A percentile compares a stretch with the other conserved stretches of the same genome.
These are phyloP conservation scores for Aphelenchoides fujianensis DNA, from an alignment of 1,140 invertebrate genomes.

Conservation along the genomic window DNA sequence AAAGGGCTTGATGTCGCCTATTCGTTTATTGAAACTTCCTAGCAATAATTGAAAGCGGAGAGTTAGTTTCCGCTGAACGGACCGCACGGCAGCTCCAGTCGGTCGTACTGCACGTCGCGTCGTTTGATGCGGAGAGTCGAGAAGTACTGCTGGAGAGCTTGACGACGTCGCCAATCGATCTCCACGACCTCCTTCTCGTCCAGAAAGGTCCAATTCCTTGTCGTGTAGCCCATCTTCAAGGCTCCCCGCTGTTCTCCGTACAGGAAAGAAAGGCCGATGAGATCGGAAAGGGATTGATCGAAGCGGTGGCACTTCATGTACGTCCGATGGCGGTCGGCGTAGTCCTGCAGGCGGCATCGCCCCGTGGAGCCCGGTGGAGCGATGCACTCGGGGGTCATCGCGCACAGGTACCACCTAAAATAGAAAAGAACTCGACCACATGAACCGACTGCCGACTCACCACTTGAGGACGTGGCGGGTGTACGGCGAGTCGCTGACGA, in stretches of 20 bases:
- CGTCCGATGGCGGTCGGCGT: background rate
- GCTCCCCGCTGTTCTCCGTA: background rate
- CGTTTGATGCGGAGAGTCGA: too few species aligned
- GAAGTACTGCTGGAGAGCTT: too few species aligned
- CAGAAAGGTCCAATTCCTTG: background rate
- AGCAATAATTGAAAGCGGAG: too few species aligned
- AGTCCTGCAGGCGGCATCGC: background rate
- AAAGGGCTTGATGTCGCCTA: too few species aligned
- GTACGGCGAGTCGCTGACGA: constrained; percentile 2
- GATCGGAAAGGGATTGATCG: background rate
- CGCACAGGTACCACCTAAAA: constrained; percentile 14
- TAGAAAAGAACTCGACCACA: background rate
- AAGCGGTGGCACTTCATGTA: constrained; percentile 10
- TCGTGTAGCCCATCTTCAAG: background rate
- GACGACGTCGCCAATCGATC: background rate
- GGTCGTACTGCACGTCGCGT: too few species aligned
- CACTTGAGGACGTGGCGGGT: constrained; percentile 5
- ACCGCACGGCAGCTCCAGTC: too few species aligned
- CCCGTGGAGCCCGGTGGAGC: background rate
- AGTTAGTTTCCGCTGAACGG: too few species aligned
- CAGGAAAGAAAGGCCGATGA: background rate
- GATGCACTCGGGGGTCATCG: constrained; percentile 5
- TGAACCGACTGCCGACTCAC: background rate
- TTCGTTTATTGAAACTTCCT: too few species aligned
- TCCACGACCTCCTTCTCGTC: background rate